Evolutionary conservation across 2,888 invertebrate species (phyloP), one percentile per base, ranked within the genome.

Genomic region (Drosophila fulvimacula): DNA sequence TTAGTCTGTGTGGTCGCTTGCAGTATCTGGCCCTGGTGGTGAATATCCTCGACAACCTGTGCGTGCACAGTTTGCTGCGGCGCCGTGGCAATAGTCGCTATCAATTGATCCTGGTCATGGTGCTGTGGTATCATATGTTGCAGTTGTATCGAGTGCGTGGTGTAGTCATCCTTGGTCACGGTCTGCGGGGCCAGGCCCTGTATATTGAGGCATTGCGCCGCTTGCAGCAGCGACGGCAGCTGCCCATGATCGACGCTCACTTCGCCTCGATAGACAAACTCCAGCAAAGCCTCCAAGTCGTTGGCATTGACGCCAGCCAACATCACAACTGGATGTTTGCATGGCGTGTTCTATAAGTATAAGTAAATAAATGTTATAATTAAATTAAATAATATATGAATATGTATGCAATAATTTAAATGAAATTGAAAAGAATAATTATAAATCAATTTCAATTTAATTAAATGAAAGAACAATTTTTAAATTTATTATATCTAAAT

Each of bases 311-410:
- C 94, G 66, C 94, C 95, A 49, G 94, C 94, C 82, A 95, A 90
- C 94, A 95, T 94, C n/a, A 95, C 94, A 34, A 95, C 94, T 38
- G 95, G 95, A 93, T 95, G 95, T 79, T 94, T 94, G 90, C 94
- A 95, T 82, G 94, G 94, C 63, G 95, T 94, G 77, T 94, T 94
- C 95, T 94, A 73, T 0, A 15, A 5, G 27, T n/a, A 42, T 21
- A 42, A 5, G 41, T 9, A 27, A 19, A 34, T 0, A 24, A 52
- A 38, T 36, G 0, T 19, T 32, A 34, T 49, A 27, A 27, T 46
- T 27, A n/a, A 27, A n/a, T 21, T 36, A 51, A 9, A 17, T 2
- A 4, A 21, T 17, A 44, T 19, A 6, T 15, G 24, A 21, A 11
- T 15, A 36, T 44, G 24, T 44, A 38, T 39, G 9, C 5, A 38